Percentiles rank a stretch among this genome's conserved stretches.
Evolutionary conservation across 2,888 invertebrate species (phyloP).

Genomic region (Oasisia sp.): DNA sequence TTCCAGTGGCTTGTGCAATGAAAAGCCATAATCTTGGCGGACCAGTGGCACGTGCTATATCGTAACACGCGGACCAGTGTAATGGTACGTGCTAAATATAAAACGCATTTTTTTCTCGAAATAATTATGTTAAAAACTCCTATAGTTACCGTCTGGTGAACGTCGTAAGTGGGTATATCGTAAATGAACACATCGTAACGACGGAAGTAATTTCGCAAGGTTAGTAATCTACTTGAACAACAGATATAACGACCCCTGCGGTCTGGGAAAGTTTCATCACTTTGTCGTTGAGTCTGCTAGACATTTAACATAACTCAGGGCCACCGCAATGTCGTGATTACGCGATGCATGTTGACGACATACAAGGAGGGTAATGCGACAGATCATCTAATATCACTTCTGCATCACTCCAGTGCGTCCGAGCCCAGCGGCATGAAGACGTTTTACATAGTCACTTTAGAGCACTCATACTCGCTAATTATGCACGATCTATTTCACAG

Average conservation of each 20-base stretch:
- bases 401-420: not conserved
- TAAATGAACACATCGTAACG: not conserved
- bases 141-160: not conserved
- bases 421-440: not conserved
- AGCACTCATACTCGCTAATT: not conserved
- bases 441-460: not conserved
- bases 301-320: not conserved
- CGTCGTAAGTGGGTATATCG: not conserved
- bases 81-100: no score
- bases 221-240: not conserved
- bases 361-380: not conserved
- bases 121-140: not conserved
- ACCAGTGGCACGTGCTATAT: no score
- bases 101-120: no score
- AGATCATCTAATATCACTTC: not conserved
- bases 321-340: not conserved
- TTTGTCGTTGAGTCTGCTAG: not conserved
- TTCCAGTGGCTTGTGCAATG: no score
- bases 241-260: not conserved
- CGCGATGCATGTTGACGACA: not conserved
- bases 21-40: no score
- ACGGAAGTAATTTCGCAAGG: not conserved
- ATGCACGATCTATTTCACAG: not conserved
- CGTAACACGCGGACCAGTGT: no score
- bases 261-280: slow-evolving; percentile 10